Evolutionary conservation across 2,888 invertebrate genomes (phyloP).

Genomic region (Leptinotarsa juncta): DNA sequence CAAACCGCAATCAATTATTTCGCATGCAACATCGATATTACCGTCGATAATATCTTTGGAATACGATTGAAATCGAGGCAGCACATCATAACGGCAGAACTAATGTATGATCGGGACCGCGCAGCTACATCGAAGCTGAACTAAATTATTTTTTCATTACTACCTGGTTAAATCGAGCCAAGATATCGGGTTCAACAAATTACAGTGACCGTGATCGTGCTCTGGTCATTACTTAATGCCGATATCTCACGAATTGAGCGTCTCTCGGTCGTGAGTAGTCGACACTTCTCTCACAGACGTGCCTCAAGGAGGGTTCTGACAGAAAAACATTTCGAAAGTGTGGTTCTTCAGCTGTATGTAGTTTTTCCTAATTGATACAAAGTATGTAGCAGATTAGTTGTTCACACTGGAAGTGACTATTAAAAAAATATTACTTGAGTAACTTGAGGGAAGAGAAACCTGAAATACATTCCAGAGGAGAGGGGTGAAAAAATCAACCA

Average conservation of each 20-base stretch:
- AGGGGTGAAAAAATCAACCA: too few relatives aligned
- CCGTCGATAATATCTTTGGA: conserved; percentile 22
- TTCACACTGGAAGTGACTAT: too few relatives aligned
- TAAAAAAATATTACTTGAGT: too few relatives aligned
- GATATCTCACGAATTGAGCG: conserved; percentile 62
- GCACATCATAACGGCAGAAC: conserved; percentile 33
- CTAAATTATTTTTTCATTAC: conserved; percentile 60
- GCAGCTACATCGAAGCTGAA: conserved; percentile 46
- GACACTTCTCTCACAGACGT: conserved; percentile 30
- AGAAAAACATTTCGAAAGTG: too few relatives aligned
- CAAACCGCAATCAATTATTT: not conserved
- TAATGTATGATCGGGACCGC: conserved; percentile 37
- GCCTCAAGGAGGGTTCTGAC: not conserved
- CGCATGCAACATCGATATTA: conserved; percentile 11
- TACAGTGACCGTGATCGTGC: conserved; percentile 64
- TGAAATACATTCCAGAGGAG: too few relatives aligned
- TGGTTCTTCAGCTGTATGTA: too few relatives aligned
- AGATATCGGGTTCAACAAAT: conserved; percentile 63
- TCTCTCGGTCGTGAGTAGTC: conserved; percentile 57
- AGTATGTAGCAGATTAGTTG: too few relatives aligned
- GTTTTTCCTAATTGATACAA: too few relatives aligned
- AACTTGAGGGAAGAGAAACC: too few relatives aligned
- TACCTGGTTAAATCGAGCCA: conserved; percentile 60
- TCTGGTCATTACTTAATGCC: conserved; percentile 63
- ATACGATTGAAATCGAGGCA: conserved; percentile 39